Conservation (phyloP, 2,888 invertebrate genomes). For the Eulithis testata region DNA sequence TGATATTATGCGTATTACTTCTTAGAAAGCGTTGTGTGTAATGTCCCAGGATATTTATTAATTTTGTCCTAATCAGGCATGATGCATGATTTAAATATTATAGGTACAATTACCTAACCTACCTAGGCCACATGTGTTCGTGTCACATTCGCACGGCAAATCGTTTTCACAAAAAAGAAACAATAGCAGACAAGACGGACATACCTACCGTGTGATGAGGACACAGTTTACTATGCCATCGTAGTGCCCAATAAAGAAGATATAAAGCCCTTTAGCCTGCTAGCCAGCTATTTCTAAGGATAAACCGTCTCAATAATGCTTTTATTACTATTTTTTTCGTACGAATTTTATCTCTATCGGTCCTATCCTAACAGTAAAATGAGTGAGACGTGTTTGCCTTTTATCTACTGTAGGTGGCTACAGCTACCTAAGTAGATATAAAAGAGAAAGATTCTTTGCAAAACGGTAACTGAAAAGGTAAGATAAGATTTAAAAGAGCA, state of each 20-base stretch:
- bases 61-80: too few species aligned
- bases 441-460: neutral
- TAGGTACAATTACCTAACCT: too few species aligned
- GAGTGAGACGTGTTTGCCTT: neutral
- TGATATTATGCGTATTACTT: too few species aligned
- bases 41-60: too few species aligned
- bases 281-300: conserved; percentile 34
- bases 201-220: conserved; percentile 1
- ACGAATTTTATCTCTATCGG: neutral
- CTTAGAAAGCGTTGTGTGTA: too few species aligned
- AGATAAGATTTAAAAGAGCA: conserved; percentile 35
- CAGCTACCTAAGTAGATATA: neutral
- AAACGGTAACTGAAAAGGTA: conserved; percentile 25
- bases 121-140: neutral
- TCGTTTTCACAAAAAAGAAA: conserved; percentile 2
- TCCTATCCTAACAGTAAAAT: neutral
- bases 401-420: too few species aligned
- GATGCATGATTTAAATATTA: too few species aligned
- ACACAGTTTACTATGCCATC: conserved; percentile 60
- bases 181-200: conserved; percentile 1
- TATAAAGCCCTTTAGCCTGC: conserved; percentile 60
- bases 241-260: conserved; percentile 67
- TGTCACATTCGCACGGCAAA: neutral
- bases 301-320: conserved; percentile 7
- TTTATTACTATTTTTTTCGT: neutral